A percentile compares a stretch with the other conserved stretches of the same genome.
Evolutionary conservation across 2,888 invertebrate species (phyloP).

Genomic region (Mantis religiosa): DNA sequence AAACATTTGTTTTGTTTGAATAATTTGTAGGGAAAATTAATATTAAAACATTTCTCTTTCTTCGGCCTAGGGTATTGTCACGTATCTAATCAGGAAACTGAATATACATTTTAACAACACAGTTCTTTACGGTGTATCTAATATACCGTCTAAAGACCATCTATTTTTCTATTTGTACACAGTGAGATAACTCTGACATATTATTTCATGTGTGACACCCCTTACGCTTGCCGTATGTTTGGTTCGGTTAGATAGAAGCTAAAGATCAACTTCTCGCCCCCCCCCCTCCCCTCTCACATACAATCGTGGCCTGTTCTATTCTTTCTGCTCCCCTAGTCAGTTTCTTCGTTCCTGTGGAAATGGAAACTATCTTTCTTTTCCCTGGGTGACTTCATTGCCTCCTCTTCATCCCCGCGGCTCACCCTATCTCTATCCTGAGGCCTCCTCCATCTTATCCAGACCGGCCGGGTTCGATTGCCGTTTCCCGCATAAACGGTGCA

Average conservation of each 20-base stretch:
- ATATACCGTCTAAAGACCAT: too few species aligned
- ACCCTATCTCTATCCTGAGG: neutral
- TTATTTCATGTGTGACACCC: neutral
- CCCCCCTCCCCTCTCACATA: neutral
- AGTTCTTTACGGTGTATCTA: too few species aligned
- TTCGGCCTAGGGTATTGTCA: too few species aligned
- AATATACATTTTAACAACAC: too few species aligned
- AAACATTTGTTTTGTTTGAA: too few species aligned
- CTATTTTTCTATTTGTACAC: neutral
- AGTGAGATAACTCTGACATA: neutral
- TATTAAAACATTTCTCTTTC: too few species aligned
- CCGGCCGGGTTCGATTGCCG: slow-evolving; percentile 12
- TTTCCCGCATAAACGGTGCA: slow-evolving; percentile 14
- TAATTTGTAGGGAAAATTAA: too few species aligned
- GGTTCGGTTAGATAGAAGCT: slow-evolving; percentile 1
- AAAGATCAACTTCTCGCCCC: neutral
- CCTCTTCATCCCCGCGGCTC: neutral
- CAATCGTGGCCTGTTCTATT: neutral
- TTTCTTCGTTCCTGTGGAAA: slow-evolving; percentile 1
- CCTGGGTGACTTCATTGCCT: slow-evolving; percentile 5
- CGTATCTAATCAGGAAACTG: too few species aligned
- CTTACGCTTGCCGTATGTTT: neutral
- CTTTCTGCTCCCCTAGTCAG: neutral
- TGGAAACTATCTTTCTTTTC: slow-evolving; percentile 10
- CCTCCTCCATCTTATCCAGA: slow-evolving; percentile 7